phyloP scores from a whole-genome alignment of 2,113 vertebrate genomes.

The Gila orcuttii region DNA sequence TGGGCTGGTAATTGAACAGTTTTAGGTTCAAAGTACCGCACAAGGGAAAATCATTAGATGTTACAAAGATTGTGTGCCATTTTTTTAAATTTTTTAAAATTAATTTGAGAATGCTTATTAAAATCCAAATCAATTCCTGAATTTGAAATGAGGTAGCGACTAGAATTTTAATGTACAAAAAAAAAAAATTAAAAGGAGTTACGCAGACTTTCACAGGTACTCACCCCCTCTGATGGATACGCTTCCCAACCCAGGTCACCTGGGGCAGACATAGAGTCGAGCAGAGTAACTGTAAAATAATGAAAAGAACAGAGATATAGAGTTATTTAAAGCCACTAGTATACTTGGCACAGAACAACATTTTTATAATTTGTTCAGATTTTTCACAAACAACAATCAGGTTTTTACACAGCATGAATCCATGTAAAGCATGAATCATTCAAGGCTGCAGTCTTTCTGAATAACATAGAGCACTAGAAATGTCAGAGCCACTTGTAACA shows the following conservation, averaged over 20 bases:
- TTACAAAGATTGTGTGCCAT: neutral
- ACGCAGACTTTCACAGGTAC: slow-evolving; percentile 42
- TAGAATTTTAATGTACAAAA: neutral
- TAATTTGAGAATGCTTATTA: neutral
- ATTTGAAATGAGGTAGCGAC: neutral
- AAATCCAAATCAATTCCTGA: neutral
- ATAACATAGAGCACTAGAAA: slow-evolving; percentile 4
- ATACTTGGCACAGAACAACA: neutral
- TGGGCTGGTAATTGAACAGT: neutral
- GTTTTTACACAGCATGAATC: neutral
- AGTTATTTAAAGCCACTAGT: neutral
- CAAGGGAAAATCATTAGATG: neutral
- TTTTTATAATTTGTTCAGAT: neutral
- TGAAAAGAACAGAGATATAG: neutral
- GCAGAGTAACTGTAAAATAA: slow-evolving; percentile 63
- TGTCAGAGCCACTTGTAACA: slow-evolving; percentile 1
- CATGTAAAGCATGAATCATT: slow-evolving; percentile 22
- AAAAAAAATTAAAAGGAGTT: neutral
- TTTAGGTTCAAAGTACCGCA: neutral
- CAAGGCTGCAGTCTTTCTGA: neutral
- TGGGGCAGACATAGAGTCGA: slow-evolving; percentile 70
- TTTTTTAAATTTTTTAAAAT: neutral
- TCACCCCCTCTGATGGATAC: slow-evolving; percentile 71
- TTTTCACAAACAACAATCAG: neutral
- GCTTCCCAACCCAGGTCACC: slow-evolving; percentile 73